Evolutionary conservation across 2,113 vertebrate genomes (phyloP).

Genomic region (Poecile atricapillus): DNA sequence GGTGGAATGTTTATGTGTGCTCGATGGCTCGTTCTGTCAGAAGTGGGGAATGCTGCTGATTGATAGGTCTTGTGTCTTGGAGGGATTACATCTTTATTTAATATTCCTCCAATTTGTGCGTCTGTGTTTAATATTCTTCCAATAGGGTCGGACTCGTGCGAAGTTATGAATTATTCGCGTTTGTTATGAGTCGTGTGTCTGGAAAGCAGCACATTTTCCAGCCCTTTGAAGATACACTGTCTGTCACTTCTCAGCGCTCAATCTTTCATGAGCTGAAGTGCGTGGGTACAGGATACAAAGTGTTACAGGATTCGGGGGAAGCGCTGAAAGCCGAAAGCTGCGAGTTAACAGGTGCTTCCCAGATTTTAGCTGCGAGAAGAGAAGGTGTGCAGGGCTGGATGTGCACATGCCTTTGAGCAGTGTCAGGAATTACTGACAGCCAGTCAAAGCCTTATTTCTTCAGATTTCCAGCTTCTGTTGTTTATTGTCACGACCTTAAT

Average conservation of each 20-base stretch:
- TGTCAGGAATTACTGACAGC: background rate
- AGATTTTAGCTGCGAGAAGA: background rate
- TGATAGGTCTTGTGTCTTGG: background rate
- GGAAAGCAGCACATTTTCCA: constrained; percentile 11
- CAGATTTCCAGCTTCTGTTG: constrained; percentile 30
- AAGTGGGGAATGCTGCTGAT: background rate
- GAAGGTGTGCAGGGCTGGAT: background rate
- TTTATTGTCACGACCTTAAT: constrained; percentile 32
- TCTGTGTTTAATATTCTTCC: constrained; percentile 2
- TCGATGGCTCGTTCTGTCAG: background rate
- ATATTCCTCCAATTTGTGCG: background rate
- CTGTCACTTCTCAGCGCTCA: constrained; percentile 13
- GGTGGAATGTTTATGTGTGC: background rate
- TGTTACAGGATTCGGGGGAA: background rate
- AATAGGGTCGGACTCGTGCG: background rate
- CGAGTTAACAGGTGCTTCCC: background rate
- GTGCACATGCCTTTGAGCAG: background rate
- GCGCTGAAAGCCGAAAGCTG: background rate
- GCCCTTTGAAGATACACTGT: constrained; percentile 25
- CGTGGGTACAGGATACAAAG: background rate
- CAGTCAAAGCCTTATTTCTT: background rate
- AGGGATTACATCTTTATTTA: background rate
- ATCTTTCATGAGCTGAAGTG: background rate
- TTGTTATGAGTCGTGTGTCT: background rate
- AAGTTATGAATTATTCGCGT: constrained; percentile 28